These are phyloP conservation scores for Echeneis naucrates DNA, from an alignment of 2,797 vertebrate genomes.

Conservation along the genomic window DNA sequence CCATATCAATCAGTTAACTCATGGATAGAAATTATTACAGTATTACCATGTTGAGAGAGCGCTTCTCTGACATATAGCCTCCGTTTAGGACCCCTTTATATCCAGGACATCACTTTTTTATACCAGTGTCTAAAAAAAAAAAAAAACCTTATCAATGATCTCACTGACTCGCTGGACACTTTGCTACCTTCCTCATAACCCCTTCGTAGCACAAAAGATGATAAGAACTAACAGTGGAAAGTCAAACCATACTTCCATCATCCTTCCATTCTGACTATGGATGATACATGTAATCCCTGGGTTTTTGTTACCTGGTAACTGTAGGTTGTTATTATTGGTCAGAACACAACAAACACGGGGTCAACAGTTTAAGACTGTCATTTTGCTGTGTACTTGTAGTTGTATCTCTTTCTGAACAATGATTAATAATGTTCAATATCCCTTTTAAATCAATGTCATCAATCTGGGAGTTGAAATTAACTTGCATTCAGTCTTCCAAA, in stretches of 20 bases:
- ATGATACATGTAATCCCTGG: constrained; percentile 69
- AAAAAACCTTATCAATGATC: constrained; percentile 78
- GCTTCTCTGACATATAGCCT: constrained; percentile 56
- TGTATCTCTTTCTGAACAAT: neutral
- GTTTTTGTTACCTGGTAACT: constrained; percentile 73
- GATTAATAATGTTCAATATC: too few species aligned
- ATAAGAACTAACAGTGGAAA: constrained; percentile 63
- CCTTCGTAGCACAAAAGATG: constrained; percentile 63
- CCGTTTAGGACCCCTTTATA: constrained; percentile 39
- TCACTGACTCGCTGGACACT: constrained; percentile 58
- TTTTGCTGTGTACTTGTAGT: constrained; percentile 11
- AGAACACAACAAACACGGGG: constrained; percentile 44
- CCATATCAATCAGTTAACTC: neutral
- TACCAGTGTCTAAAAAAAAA: constrained; percentile 66
- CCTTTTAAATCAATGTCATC: neutral
- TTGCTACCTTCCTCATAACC: constrained; percentile 71
- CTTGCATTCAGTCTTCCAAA: neutral
- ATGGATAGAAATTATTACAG: neutral
- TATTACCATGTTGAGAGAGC: constrained; percentile 64
- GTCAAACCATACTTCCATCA: constrained; percentile 68
- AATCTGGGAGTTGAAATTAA: neutral
- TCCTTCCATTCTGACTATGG: constrained; percentile 60
- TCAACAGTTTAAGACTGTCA: constrained; percentile 31
- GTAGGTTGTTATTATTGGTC: constrained; percentile 52
- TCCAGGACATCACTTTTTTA: constrained; percentile 70